A percentile compares a stretch with the other conserved stretches of the same genome.
These are phyloP conservation scores for Busseola fusca DNA, from an alignment of 2,888 invertebrate genomes.

Conservation along the genomic window DNA sequence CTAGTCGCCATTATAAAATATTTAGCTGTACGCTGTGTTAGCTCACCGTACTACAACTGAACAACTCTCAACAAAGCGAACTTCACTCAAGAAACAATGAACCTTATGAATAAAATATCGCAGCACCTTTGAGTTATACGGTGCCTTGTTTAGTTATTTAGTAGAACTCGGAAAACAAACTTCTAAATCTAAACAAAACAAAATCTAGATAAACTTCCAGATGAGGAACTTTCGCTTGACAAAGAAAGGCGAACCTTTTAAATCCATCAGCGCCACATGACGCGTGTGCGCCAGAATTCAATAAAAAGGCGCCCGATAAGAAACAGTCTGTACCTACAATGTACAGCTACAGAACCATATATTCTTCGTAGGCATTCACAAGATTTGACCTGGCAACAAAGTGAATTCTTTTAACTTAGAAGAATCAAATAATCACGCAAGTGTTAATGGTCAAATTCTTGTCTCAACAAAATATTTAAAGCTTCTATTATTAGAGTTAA, in stretches of 20 bases:
- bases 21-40: slow-evolving; percentile 37
- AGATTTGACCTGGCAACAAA: slow-evolving; percentile 5
- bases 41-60: slow-evolving; percentile 33
- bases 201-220: slow-evolving; percentile 22
- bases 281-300: slow-evolving; percentile 38
- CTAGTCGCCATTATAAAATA: slow-evolving; percentile 49
- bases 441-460: slow-evolving; percentile 25
- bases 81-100: slow-evolving; percentile 58
- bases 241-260: slow-evolving; percentile 40
- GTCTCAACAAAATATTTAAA: slow-evolving; percentile 18
- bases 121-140: slow-evolving; percentile 47
- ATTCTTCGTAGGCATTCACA: slow-evolving; percentile 4
- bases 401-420: slow-evolving; percentile 6
- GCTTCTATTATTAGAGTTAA: slow-evolving; percentile 47
- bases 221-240: slow-evolving; percentile 20
- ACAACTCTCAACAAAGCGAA: slow-evolving; percentile 56
- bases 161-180: slow-evolving; percentile 30
- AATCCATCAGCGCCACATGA: slow-evolving; percentile 54
- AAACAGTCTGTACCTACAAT: slow-evolving; percentile 20
- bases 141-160: slow-evolving; percentile 42
- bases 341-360: slow-evolving; percentile 4
- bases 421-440: slow-evolving; percentile 4
- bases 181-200: slow-evolving; percentile 35
- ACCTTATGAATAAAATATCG: slow-evolving; percentile 63
- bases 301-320: slow-evolving; percentile 47